Base-by-base conservation (phyloP, 2,888 invertebrate species). In the Siphlonurus alternatus region DNA sequence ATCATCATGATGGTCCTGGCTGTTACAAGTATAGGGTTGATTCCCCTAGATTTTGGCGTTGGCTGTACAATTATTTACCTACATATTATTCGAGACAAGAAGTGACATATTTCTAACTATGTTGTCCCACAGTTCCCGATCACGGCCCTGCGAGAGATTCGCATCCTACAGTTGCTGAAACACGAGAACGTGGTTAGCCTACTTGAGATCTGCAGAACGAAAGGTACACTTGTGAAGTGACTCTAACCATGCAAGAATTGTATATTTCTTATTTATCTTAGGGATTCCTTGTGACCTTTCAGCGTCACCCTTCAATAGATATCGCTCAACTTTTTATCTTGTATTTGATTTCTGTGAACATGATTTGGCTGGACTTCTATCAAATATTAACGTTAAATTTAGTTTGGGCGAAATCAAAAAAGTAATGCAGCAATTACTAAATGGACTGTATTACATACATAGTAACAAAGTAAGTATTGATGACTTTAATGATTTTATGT, bases 291-390 rank as follows among this genome's bases (percentile, higher is more conserved):
- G 59, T 64, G 66, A 24, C 51, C 61, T 74, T 75, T 54, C 69
- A 82, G 82, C 81, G 3, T 80, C 78, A 23, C 77, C 81, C 3
- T 82, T 82, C 72, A 93, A 92, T 72, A 83, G 87, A 70, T 89
- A 85, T 72, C 79, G 89, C 67, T 89, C 91, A 2, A 93, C 93
- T 0, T 95, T 95, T 74, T 99, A 94, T 74, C 78, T 99, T 66
- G 93, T 99, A 2, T 99, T 99, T 76, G 97, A 99, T 71, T 99
- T 98, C 73, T 97, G 96, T 74, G 98, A 99, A 73, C 98, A 99
- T 72, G 99, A 99, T 78, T 80, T 99, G 68, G 98, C 98, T 3
- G 99, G 98, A 0, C 79, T 99, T 54, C 75, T 99, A 7, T 95
- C 93, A 0, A 98, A 98, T 75, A 88, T 88, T 19, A 92, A 93